Percentiles rank a stretch among this genome's conserved stretches.
These are phyloP conservation scores for Amblyornis subalaris DNA, from an alignment of 2,113 vertebrate genomes.

Conservation along the genomic window DNA sequence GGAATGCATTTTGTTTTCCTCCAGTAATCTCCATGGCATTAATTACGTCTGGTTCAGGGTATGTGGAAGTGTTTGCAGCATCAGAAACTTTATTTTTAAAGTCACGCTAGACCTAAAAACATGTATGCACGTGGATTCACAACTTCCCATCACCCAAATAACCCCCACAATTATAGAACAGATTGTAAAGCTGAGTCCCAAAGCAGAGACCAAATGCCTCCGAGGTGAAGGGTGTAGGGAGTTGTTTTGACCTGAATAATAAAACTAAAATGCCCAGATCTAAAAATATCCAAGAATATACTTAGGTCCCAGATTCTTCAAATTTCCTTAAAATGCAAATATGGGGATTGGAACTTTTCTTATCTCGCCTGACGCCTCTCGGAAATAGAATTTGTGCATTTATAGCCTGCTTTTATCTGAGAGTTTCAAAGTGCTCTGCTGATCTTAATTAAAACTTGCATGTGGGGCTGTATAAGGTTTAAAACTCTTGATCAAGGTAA, in stretches of 20 bases:
- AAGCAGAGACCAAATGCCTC: not conserved
- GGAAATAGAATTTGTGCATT: not conserved
- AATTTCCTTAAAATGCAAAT: not conserved
- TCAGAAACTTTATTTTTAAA: not conserved
- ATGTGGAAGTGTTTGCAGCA: not conserved
- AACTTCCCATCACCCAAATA: not conserved
- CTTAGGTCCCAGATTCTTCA: not conserved
- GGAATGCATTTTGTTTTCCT: not conserved
- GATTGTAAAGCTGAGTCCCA: not conserved
- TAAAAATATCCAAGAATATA: not conserved
- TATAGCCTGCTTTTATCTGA: not conserved
- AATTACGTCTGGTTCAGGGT: not conserved
- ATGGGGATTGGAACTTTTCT: not conserved
- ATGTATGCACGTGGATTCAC: fast-evolving
- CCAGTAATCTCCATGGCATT: not conserved
- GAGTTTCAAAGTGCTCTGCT: not conserved
- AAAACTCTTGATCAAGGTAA: not conserved
- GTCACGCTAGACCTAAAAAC: not conserved
- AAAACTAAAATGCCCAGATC: not conserved
- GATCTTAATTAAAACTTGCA: not conserved
- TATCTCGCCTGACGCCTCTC: not conserved
- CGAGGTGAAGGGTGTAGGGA: not conserved
- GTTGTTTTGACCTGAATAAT: not conserved
- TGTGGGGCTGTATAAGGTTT: not conserved
- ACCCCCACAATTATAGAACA: not conserved